Base-by-base conservation (phyloP, 2,113 vertebrate genomes). In the Tretioscincus oriximinensis region DNA sequence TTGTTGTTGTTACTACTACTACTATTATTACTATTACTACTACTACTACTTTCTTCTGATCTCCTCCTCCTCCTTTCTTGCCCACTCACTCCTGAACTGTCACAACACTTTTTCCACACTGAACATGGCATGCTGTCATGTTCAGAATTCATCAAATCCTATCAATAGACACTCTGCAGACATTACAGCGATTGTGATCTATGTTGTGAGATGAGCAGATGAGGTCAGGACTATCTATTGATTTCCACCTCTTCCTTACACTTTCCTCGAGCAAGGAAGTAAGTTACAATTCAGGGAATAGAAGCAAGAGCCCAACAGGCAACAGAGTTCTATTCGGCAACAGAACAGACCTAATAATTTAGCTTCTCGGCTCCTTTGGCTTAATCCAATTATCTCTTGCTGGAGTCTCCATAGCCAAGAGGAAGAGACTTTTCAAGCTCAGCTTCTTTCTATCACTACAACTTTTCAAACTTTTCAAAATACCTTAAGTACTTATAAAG, bases 321-420 rank as follows among this genome's bases (percentile, higher is more conserved):
- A 54, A 58, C 11, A 9, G 5, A 78, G 65, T 7, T 24, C 65
- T 58, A 47, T 54, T 68, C 35, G 35, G n/a, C 49, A 26, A 29
- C 7, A 9, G 64, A 58, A 51, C 49, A 69, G 10, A 58, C 29
- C 2, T 69, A 54, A 78, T 35, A 35, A 49, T 78, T 58, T 78
- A 58, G 49, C 49, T 69, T 29, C 49, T 68, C 29, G 9, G 29
- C 29, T 78, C 65, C 77, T 78, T 78, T 22, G 26, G 11, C 49
- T 58, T 78, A 69, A 78, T 78, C 77, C 77, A 78, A 78, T 78
- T 78, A 78, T 69, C 69, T 78, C 66, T 78, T 78, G 65, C 66
- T 69, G 68, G 21, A 49, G 49, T 35, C 29, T 20, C 21, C 3
- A 22, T 78, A 51, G 66, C 51, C 66, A 58, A 49, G 69, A 49